Conservation (phyloP, 1,140 invertebrate species). For the Brachystomella parvula region DNA sequence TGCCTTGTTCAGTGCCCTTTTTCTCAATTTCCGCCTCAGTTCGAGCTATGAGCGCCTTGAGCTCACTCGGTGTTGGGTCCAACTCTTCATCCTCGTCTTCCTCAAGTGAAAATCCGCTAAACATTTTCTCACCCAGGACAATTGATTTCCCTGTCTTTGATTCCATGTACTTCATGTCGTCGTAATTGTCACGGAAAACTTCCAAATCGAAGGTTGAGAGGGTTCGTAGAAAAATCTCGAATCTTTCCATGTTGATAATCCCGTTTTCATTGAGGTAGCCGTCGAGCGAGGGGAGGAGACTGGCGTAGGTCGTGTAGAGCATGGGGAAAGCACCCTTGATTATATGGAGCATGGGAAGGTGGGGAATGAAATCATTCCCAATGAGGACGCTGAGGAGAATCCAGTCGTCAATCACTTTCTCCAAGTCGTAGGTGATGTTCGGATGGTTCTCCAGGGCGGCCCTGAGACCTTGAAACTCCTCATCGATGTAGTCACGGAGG, state of each 20-base stretch:
- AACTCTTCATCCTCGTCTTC: slow-evolving; percentile 39
- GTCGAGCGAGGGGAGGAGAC: slow-evolving; percentile 72
- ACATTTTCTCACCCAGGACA: slow-evolving; percentile 35
- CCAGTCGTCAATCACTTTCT: slow-evolving; percentile 38
- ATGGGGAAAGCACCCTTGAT: slow-evolving; percentile 74
- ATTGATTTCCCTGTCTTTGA: slow-evolving; percentile 55
- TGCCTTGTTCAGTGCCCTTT: neutral
- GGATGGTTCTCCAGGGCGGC: slow-evolving; percentile 50
- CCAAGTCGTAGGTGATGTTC: slow-evolving; percentile 31
- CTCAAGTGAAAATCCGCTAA: slow-evolving; percentile 23
- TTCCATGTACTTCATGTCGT: slow-evolving; percentile 78
- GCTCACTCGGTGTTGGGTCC: slow-evolving; percentile 17
- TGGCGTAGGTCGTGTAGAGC: slow-evolving; percentile 81
- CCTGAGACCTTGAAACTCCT: slow-evolving; percentile 73
- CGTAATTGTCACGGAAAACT: slow-evolving; percentile 72
- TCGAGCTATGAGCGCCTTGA: slow-evolving; percentile 30
- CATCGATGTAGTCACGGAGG: slow-evolving; percentile 82
- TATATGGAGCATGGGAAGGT: slow-evolving; percentile 90
- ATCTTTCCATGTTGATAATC: slow-evolving; percentile 69
- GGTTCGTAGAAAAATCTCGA: slow-evolving; percentile 76
- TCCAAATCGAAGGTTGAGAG: slow-evolving; percentile 71
- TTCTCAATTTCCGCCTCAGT: slow-evolving; percentile 30
- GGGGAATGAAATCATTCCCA: slow-evolving; percentile 95
- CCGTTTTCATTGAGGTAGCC: slow-evolving; percentile 91
- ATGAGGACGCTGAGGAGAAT: slow-evolving; percentile 90